Evolutionary conservation across 2,797 vertebrate species (phyloP).

Genomic region (Myotis daubentonii): DNA sequence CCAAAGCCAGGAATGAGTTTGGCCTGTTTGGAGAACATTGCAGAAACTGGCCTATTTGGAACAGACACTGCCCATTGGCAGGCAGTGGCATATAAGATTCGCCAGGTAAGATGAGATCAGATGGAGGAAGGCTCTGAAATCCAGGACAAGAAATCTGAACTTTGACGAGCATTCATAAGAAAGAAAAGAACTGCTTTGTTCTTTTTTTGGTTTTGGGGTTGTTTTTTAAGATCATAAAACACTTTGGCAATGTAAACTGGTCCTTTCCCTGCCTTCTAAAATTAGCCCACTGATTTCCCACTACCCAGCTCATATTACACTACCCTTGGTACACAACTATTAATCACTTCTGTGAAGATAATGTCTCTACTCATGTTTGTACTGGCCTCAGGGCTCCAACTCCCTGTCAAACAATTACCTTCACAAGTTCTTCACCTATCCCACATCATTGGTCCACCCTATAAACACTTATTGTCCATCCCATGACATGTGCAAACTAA

Average conservation of each 20-base stretch:
- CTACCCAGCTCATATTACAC: background rate
- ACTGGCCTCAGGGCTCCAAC: background rate
- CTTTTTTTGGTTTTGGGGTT: background rate
- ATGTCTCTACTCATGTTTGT: background rate
- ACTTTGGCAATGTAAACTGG: background rate
- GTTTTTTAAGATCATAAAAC: conserved; percentile 20
- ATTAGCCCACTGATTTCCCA: conserved; percentile 17
- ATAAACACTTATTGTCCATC: background rate
- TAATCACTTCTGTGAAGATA: background rate
- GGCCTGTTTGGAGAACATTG: background rate
- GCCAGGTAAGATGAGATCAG: conserved; percentile 67
- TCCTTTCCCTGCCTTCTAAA: conserved; percentile 31
- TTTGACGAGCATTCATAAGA: conserved; percentile 42
- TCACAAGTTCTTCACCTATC: conserved; percentile 18
- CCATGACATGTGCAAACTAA: background rate
- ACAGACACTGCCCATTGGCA: conserved; percentile 45
- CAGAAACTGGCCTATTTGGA: conserved; percentile 63
- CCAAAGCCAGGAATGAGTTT: background rate
- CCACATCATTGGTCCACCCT: background rate
- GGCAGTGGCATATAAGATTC: conserved; percentile 52
- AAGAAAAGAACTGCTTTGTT: conserved; percentile 57
- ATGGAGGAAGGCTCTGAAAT: conserved; percentile 61
- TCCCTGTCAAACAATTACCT: background rate
- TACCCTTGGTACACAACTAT: background rate
- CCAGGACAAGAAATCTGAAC: conserved; percentile 69